Evolutionary conservation across 2,113 vertebrate species (phyloP).

Genomic region (Tretioscincus oriximinensis): DNA sequence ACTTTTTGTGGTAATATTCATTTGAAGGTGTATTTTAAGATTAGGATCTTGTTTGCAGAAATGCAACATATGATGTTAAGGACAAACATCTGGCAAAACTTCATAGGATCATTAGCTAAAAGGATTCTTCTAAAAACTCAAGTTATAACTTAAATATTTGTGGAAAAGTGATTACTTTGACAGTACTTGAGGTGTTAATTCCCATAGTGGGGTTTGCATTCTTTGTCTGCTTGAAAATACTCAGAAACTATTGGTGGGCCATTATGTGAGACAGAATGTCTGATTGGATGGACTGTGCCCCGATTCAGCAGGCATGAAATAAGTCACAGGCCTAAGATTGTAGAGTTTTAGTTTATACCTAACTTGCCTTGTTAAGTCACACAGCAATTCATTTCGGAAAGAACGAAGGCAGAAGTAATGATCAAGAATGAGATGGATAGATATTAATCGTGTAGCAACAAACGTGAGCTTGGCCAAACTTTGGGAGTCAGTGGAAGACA

Average conservation of each 20-base stretch:
- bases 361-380: neutral
- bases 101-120: neutral
- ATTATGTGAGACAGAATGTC: too few species aligned
- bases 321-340: neutral
- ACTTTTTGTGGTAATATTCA: slow-evolving; percentile 48
- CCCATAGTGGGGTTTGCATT: neutral
- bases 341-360: neutral
- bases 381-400: neutral
- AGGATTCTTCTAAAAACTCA: slow-evolving; percentile 6
- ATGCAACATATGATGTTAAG: neutral
- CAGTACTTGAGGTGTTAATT: neutral
- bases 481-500: too few species aligned
- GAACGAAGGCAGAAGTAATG: too few species aligned
- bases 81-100: slow-evolving; percentile 26
- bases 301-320: neutral
- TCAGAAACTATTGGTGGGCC: too few species aligned
- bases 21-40: slow-evolving; percentile 19
- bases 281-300: too few species aligned
- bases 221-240: too few species aligned
- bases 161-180: neutral
- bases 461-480: too few species aligned
- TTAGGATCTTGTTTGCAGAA: slow-evolving; percentile 41
- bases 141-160: neutral
- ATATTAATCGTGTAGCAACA: too few species aligned
- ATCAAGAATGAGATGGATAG: too few species aligned